Evolutionary conservation across 2,797 vertebrate species (phyloP).

Genomic region (Masticophis lateralis): DNA sequence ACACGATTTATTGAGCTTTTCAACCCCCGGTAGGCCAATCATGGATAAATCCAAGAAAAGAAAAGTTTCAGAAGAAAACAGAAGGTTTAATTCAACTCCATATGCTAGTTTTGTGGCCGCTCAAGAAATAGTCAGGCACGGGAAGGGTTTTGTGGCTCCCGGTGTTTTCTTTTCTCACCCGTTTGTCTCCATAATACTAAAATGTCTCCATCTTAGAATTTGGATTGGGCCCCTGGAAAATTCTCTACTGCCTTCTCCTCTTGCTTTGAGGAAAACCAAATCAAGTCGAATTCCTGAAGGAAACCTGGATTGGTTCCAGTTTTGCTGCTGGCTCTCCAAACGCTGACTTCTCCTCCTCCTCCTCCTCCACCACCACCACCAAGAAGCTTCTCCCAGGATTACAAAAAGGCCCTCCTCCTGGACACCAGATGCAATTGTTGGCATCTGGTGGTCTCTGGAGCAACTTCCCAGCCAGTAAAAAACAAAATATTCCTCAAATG

Average conservation of each 20-base stretch:
- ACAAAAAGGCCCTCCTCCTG: constrained; percentile 18
- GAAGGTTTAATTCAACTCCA: no score
- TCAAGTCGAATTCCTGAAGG: constrained; percentile 9
- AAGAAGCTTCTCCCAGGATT: constrained; percentile 19
- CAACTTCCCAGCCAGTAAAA: not conserved
- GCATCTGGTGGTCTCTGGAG: not conserved
- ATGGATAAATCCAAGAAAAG: no score
- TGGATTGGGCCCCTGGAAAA: not conserved
- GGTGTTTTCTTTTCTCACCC: no score
- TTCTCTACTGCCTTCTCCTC: not conserved
- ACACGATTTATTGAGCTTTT: no score
- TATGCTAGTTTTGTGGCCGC: no score
- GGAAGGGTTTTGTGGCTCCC: no score
- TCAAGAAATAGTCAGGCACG: no score
- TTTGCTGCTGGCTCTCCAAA: not conserved
- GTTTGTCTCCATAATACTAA: not conserved
- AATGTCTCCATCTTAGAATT: rapidly evolving
- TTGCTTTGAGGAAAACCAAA: constrained; percentile 37
- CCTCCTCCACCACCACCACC: not conserved
- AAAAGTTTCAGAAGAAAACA: no score
- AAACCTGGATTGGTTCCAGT: not conserved
- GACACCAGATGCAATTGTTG: not conserved
- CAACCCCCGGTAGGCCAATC: no score
- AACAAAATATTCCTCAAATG: not conserved
- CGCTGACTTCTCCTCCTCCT: not conserved